Percentiles rank a stretch among this genome's conserved stretches.
Evolutionary conservation across 2,797 vertebrate species (phyloP).

Genomic region (Megalops cyprinoides): DNA sequence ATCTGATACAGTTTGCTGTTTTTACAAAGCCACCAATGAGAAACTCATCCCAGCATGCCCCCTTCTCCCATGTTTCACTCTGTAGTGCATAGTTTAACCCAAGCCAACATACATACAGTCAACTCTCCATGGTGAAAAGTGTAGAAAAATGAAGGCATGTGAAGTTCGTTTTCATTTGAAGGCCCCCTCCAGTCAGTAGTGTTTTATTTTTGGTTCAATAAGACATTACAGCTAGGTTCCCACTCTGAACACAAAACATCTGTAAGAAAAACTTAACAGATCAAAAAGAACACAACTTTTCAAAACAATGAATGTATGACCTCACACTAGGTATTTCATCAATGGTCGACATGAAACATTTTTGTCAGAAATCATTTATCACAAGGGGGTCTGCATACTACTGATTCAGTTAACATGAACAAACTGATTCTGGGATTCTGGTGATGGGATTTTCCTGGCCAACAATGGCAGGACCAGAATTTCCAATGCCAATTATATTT

Average conservation of each 20-base stretch:
- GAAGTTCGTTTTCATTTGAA: too few relatives aligned
- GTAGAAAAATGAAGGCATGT: not conserved
- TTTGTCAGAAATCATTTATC: not conserved
- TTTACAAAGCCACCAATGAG: conserved; percentile 79
- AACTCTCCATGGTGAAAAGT: conserved; percentile 48
- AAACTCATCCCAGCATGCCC: conserved; percentile 74
- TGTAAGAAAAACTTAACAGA: not conserved
- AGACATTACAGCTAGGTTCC: not conserved
- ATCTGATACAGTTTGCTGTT: conserved; percentile 64
- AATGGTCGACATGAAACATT: not conserved
- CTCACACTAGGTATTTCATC: conserved; percentile 8
- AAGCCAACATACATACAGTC: conserved; percentile 44
- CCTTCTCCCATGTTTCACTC: conserved; percentile 59
- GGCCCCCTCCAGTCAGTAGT: not conserved
- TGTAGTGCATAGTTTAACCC: conserved; percentile 81
- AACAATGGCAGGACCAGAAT: too few relatives aligned
- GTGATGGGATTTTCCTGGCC: too few relatives aligned
- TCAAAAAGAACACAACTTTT: conserved; percentile 14
- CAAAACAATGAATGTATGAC: conserved; percentile 2
- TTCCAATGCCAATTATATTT: too few relatives aligned
- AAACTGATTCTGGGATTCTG: too few relatives aligned
- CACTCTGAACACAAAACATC: conserved; percentile 10
- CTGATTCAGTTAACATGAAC: too few relatives aligned
- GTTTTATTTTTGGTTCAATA: not conserved
- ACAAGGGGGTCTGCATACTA: too few relatives aligned